Conservation (phyloP, 1,140 invertebrate species). For the Sminthurinus signatus region DNA sequence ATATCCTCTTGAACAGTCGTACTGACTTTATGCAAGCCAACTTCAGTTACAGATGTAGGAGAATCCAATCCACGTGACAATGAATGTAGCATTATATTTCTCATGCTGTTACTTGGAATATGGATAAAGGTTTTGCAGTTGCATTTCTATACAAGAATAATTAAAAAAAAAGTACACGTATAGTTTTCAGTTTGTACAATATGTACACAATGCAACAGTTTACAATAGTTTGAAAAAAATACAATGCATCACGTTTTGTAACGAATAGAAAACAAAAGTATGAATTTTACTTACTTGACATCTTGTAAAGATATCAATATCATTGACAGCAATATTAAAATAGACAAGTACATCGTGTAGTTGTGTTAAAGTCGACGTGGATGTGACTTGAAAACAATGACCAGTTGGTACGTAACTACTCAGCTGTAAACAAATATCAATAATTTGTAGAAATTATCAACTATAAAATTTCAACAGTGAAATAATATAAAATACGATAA, state of each 20-base stretch:
- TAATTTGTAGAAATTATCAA: background rate
- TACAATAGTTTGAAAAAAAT: background rate
- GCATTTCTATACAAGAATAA: constrained; percentile 48
- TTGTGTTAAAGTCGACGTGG: constrained; percentile 51
- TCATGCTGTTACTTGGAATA: constrained; percentile 49
- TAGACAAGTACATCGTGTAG: constrained; percentile 54
- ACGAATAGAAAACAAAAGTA: background rate
- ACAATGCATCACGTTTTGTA: too few species aligned
- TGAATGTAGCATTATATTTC: constrained; percentile 15
- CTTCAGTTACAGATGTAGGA: too few species aligned
- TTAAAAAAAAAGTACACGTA: too few species aligned
- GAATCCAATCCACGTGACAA: too few species aligned
- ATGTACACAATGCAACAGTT: background rate
- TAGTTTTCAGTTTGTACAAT: too few species aligned
- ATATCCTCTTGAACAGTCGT: background rate
- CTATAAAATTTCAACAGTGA: background rate
- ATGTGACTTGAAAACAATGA: constrained; percentile 51
- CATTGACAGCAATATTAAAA: constrained; percentile 56
- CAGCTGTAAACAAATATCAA: constrained; percentile 46
- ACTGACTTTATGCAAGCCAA: background rate
- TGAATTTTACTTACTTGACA: constrained; percentile 54
- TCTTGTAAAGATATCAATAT: constrained; percentile 58
- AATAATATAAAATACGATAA: background rate
- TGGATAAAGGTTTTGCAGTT: constrained; percentile 54
- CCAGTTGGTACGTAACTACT: constrained; percentile 48